phyloP scores from a whole-genome alignment of 2,797 vertebrate genomes.

The Lithobates sylvaticus region DNA sequence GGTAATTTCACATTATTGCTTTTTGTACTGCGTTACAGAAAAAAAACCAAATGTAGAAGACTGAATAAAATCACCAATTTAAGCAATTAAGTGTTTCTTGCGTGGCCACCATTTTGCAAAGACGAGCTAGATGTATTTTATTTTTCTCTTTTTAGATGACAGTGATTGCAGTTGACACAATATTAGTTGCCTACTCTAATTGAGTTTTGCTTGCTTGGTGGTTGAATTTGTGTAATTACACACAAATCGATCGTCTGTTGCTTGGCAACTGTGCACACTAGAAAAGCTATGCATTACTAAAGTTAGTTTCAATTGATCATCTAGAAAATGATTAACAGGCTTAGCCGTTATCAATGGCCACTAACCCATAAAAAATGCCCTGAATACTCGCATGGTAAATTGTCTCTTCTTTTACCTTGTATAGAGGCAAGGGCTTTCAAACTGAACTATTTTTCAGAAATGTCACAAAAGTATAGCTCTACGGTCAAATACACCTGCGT shows the following conservation, averaged over 20 bases:
- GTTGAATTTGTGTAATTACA: neutral
- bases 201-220: neutral
- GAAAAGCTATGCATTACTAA: constrained; percentile 6
- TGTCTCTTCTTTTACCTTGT: neutral
- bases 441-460: too few relatives aligned
- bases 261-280: constrained; percentile 3
- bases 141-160: neutral
- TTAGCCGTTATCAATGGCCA: neutral
- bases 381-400: too few relatives aligned
- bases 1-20: too few relatives aligned
- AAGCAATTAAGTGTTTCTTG: neutral
- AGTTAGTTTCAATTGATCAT: neutral
- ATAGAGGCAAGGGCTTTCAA: too few relatives aligned
- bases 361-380: neutral
- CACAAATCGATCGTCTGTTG: neutral
- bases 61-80: too few relatives aligned
- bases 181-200: neutral
- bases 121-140: too few relatives aligned
- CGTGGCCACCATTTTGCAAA: neutral
- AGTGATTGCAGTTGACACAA: neutral
- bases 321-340: constrained; percentile 17
- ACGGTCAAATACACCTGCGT: too few relatives aligned
- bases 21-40: too few relatives aligned
- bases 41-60: neutral
- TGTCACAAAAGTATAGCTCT: too few relatives aligned